phyloP scores from a whole-genome alignment of 2,113 vertebrate species.

The Megalops atlanticus region DNA sequence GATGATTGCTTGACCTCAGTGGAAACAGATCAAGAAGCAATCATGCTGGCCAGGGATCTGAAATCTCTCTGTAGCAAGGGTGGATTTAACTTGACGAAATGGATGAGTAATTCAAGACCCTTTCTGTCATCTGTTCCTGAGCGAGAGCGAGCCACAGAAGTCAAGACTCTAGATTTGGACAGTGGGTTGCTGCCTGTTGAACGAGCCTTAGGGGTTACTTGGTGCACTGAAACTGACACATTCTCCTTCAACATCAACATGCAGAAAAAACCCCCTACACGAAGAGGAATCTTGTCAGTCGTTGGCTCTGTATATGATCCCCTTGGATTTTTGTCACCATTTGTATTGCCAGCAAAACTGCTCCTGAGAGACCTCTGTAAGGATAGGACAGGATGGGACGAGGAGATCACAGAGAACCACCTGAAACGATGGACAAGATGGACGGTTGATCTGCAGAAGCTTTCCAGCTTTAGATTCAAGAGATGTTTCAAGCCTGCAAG shows the following conservation, averaged over 20 bases:
- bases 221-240: constrained; percentile 4
- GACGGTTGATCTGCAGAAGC: neutral
- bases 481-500: constrained; percentile 22
- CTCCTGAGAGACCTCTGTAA: constrained; percentile 27
- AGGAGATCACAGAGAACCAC: neutral
- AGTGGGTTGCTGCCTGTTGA: constrained; percentile 14
- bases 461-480: constrained; percentile 1
- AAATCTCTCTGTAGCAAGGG: constrained; percentile 10
- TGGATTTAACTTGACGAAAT: constrained; percentile 17
- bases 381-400: constrained; percentile 9
- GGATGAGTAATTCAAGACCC: constrained; percentile 17
- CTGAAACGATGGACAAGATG: constrained; percentile 20
- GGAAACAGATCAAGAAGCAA: neutral
- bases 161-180: constrained; percentile 6
- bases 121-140: constrained; percentile 22
- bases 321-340: constrained; percentile 18
- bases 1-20: constrained; percentile 17
- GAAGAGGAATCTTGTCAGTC: constrained; percentile 19
- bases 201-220: neutral
- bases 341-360: constrained; percentile 20
- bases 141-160: constrained; percentile 18
- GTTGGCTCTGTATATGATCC: constrained; percentile 28
- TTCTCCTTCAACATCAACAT: constrained; percentile 6
- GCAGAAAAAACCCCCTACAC: constrained; percentile 3
- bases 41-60: constrained; percentile 15